Evolutionary conservation across 2,888 invertebrate genomes (phyloP).

Genomic region (Abrostola tripartita): DNA sequence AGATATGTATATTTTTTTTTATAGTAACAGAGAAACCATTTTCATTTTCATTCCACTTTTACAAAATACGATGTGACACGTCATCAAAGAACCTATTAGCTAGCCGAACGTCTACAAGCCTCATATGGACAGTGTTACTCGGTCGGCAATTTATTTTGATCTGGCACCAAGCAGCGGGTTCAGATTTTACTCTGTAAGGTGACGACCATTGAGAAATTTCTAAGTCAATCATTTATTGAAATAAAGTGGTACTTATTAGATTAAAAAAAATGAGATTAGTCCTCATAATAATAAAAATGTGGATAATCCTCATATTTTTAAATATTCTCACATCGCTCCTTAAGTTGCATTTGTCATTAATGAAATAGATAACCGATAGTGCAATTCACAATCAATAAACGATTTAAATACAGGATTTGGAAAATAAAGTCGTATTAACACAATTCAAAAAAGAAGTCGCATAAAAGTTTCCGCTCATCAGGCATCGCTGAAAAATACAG

Average conservation of each 20-base stretch:
- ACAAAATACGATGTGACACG: conserved; percentile 40
- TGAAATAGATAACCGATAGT: no score
- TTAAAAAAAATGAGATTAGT: no score
- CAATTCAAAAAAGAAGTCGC: background rate
- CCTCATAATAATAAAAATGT: no score
- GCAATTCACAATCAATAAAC: no score
- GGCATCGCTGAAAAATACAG: conserved; percentile 29
- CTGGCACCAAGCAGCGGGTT: background rate
- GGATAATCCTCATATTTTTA: no score
- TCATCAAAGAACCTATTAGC: conserved; percentile 41
- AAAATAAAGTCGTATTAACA: background rate
- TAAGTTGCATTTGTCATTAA: no score
- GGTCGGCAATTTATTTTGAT: conserved; percentile 28
- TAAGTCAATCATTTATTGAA: no score
- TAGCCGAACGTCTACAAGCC: conserved; percentile 8
- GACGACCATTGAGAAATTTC: background rate
- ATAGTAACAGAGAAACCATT: conserved; percentile 15
- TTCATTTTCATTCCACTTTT: conserved; percentile 40
- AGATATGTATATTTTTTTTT: no score
- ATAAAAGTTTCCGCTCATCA: conserved; percentile 20
- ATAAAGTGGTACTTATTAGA: no score
- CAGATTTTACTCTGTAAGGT: background rate
- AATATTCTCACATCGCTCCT: no score
- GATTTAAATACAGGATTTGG: no score
- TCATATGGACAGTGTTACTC: conserved; percentile 26